Percentiles rank a stretch among this genome's conserved stretches.
Conservation (phyloP, 1,140 invertebrate species). For the Rhyacophila brunnea region DNA sequence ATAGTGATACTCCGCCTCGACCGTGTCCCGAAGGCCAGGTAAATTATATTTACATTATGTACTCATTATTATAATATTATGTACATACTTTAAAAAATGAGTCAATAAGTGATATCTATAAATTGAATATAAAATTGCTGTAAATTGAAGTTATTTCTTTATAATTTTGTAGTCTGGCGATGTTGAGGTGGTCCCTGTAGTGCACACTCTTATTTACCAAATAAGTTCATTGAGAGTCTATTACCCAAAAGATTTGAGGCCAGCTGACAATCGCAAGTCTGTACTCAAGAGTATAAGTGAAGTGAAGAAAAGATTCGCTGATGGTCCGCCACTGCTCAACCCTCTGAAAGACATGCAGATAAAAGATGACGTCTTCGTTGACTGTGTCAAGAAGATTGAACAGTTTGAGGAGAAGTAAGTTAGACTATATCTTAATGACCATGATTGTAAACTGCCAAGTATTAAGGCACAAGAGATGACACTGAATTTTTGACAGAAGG, state of each 20-base stretch:
- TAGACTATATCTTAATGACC: constrained; percentile 6
- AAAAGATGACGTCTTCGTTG: constrained; percentile 75
- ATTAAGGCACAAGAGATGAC: neutral
- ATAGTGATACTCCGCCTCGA: constrained; percentile 57
- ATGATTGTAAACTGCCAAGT: too few species aligned
- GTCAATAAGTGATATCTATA: neutral
- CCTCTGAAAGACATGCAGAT: constrained; percentile 97
- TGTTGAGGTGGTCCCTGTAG: constrained; percentile 86
- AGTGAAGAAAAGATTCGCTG: constrained; percentile 85
- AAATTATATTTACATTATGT: constrained; percentile 4
- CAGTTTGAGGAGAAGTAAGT: constrained; percentile 71
- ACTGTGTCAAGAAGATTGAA: constrained; percentile 80
- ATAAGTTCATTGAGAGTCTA: constrained; percentile 89
- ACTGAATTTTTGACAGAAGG: too few species aligned
- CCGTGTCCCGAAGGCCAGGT: constrained; percentile 66
- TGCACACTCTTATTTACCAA: constrained; percentile 78
- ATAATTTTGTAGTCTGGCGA: constrained; percentile 63
- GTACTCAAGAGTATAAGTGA: constrained; percentile 88
- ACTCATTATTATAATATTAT: neutral
- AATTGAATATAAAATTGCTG: neutral
- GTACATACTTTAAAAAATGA: neutral
- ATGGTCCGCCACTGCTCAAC: constrained; percentile 85
- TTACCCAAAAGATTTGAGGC: constrained; percentile 85
- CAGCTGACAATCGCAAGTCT: constrained; percentile 77
- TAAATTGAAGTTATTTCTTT: neutral